A percentile compares a stretch with the other conserved stretches of the same genome.
Evolutionary conservation across 2,888 invertebrate genomes (phyloP).

Genomic region (Latrodectus elegans): DNA sequence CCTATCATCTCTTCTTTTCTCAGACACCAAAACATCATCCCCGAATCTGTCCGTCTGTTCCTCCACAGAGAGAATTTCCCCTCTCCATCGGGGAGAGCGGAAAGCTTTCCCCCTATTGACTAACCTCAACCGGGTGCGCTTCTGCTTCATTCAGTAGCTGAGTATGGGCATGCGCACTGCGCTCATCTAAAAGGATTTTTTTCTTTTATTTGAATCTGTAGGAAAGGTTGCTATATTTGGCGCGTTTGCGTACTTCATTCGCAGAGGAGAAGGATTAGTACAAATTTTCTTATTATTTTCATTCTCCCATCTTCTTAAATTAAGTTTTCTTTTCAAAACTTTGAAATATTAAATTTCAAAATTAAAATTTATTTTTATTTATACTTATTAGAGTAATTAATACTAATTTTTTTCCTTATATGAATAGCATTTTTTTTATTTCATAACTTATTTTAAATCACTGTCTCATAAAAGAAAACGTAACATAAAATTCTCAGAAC

Average conservation of each 20-base stretch:
- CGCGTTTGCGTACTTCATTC: background rate
- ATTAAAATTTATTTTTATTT: too few relatives aligned
- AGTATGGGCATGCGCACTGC: conserved; percentile 16
- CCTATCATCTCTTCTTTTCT: background rate
- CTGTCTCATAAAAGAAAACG: too few relatives aligned
- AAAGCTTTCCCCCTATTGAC: conserved; percentile 55
- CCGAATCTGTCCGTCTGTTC: background rate
- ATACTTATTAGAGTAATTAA: too few relatives aligned
- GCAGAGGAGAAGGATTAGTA: too few relatives aligned
- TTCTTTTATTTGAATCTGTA: background rate
- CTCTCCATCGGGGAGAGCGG: conserved; percentile 42
- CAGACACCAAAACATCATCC: conserved; percentile 30
- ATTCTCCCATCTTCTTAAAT: too few relatives aligned
- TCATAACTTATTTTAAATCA: too few relatives aligned
- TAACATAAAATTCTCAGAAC: too few relatives aligned
- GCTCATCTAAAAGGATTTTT: background rate
- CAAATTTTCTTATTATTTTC: too few relatives aligned
- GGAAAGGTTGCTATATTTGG: background rate
- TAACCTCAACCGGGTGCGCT: background rate
- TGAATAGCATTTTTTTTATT: too few relatives aligned
- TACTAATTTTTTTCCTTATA: too few relatives aligned
- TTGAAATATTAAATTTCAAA: too few relatives aligned
- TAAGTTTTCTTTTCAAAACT: too few relatives aligned
- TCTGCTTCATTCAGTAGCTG: conserved; percentile 31
- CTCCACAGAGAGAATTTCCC: conserved; percentile 20